Evolutionary conservation across 2,797 vertebrate species (phyloP).

Genomic region (Girardinus metallicus): DNA sequence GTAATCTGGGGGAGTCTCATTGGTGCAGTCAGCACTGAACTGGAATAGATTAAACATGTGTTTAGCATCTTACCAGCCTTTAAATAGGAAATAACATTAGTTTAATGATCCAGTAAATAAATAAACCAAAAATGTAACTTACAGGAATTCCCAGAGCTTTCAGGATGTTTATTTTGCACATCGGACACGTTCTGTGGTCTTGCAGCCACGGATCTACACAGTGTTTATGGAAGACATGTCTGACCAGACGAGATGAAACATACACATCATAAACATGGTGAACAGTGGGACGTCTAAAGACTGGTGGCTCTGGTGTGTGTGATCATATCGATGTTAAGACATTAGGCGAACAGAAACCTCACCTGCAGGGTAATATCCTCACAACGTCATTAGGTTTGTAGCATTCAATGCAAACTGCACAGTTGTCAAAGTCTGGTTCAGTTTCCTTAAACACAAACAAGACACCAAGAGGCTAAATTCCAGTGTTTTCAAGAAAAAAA

Average conservation of each 20-base stretch:
- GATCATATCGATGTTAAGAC: not conserved
- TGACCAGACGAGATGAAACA: conserved; percentile 64
- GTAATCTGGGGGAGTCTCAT: conserved; percentile 90
- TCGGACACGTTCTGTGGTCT: conserved; percentile 97
- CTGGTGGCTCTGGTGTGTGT: not conserved
- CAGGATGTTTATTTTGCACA: conserved; percentile 99
- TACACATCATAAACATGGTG: not conserved
- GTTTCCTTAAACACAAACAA: conserved; percentile 86
- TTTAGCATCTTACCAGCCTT: not conserved
- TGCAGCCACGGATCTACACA: conserved; percentile 98
- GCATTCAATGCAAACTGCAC: conserved; percentile 98
- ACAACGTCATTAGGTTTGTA: conserved; percentile 96
- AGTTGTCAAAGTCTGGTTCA: conserved; percentile 97
- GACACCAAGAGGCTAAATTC: not conserved
- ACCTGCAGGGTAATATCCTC: conserved; percentile 96
- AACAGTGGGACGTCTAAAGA: not conserved
- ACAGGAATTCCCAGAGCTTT: conserved; percentile 94
- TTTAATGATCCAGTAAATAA: not conserved
- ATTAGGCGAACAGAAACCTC: conserved; percentile 49
- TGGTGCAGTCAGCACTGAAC: conserved; percentile 91
- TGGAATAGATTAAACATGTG: conserved; percentile 56
- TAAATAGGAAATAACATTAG: not conserved
- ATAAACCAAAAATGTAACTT: not conserved
- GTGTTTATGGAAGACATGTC: conserved; percentile 98
- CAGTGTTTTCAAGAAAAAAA: not conserved